Evolutionary conservation across 1,140 invertebrate genomes (phyloP).

Genomic region (Mya arenaria): DNA sequence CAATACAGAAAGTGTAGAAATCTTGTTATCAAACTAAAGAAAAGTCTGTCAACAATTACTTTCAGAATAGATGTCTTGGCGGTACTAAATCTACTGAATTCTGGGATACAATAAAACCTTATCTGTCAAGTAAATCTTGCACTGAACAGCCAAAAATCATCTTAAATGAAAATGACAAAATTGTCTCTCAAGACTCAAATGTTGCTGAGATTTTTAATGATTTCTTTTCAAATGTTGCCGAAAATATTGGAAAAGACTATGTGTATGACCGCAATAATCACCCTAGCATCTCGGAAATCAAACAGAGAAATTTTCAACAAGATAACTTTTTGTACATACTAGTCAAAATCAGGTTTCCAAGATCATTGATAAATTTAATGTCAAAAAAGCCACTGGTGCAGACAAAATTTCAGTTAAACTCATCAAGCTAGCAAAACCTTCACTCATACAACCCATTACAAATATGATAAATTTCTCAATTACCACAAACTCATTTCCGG

Average conservation of each 20-base stretch:
- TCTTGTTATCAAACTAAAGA: constrained; percentile 8
- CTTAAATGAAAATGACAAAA: constrained; percentile 15
- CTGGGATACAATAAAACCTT: constrained; percentile 22
- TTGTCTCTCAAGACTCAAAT: constrained; percentile 1
- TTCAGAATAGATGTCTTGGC: constrained; percentile 15
- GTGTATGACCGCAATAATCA: constrained; percentile 24
- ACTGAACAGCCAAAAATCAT: neutral
- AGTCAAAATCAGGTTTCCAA: neutral
- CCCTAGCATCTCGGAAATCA: constrained; percentile 31
- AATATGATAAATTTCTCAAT: constrained; percentile 22
- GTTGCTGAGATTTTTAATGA: constrained; percentile 33
- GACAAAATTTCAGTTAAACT: constrained; percentile 45
- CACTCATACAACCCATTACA: constrained; percentile 21
- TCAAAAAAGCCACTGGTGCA: constrained; percentile 42
- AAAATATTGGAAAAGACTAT: constrained; percentile 26
- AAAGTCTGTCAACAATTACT: neutral
- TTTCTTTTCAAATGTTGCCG: neutral
- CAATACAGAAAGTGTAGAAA: constrained; percentile 1
- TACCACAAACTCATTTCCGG: neutral
- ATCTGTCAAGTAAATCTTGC: neutral
- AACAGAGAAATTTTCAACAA: constrained; percentile 2
- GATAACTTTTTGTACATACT: constrained; percentile 22
- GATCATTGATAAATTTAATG: constrained; percentile 12
- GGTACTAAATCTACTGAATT: neutral
- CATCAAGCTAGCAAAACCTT: neutral